Conservation (phyloP, 2,797 vertebrate genomes). For the Clamator glandarius region DNA sequence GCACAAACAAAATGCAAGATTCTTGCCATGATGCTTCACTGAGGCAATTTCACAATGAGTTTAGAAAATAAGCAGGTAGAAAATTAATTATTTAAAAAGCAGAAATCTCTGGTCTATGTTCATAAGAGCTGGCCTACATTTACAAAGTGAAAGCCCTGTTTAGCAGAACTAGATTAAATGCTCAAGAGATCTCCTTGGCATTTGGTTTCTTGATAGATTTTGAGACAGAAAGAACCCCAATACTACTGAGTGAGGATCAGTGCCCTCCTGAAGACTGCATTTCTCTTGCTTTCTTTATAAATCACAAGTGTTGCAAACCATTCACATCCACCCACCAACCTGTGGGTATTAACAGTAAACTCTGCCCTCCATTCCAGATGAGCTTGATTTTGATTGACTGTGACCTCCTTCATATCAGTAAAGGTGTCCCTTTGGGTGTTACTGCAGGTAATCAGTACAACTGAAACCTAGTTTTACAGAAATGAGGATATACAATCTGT, state of each 20-base stretch:
- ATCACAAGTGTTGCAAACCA: not conserved
- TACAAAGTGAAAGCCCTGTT: not conserved
- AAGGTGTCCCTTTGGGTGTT: not conserved
- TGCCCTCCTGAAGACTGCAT: not conserved
- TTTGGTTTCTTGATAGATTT: not conserved
- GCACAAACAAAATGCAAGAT: not conserved
- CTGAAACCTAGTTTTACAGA: not conserved
- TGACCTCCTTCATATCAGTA: not conserved
- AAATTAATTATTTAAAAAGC: not conserved
- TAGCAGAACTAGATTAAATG: not conserved
- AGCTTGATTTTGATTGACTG: not conserved
- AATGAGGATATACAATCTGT: not conserved
- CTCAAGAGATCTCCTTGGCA: not conserved
- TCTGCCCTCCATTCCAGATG: not conserved
- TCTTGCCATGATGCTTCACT: not conserved
- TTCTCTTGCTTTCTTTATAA: constrained; percentile 1
- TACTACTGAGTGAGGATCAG: not conserved
- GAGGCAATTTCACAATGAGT: not conserved
- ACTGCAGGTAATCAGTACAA: not conserved
- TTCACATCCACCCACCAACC: not conserved
- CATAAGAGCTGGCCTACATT: not conserved
- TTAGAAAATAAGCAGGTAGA: not conserved
- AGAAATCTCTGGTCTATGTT: not conserved
- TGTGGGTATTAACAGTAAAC: not conserved
- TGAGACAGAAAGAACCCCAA: not conserved